Evolutionary conservation across 2,888 invertebrate species (phyloP), one percentile per base, ranked within the genome.

Genomic region (Acrobasis consociella): DNA sequence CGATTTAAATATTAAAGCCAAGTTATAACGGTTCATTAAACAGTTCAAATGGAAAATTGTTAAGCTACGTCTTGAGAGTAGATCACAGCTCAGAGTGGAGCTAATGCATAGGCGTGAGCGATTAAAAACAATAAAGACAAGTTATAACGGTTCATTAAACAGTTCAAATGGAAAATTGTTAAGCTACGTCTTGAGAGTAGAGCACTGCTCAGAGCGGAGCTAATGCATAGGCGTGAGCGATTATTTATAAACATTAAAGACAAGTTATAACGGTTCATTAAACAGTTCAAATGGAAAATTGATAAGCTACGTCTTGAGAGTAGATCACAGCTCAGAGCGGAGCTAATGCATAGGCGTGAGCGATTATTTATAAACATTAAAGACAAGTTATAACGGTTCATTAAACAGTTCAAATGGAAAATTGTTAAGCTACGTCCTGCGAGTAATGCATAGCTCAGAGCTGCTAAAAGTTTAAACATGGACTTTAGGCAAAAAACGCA

Each of bases 1-100:
- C 39, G 56, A 17, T 42, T 56, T 42, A 56, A 56, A 56, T 46
- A 42, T 42, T 56, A 56, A 42, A 56, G 42, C 56, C 56, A 42
- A 42, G 56, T 42, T 59, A 58, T 50, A 49, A 15, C 60, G 53
- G 60, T 64, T 64, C 60, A 64, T 64, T 64, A 52, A 49, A 61
- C 58, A 46, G 42, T 59, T 50, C 46, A 64, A 61, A 60, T 51
- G 39, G 51, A 58, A 49, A 56, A 58, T 63, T 53, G 53, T 55
- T 58, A 49, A 56, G 56, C 42, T 17, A 42, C 42, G 56, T 22
- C 22, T 11, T 42, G 42, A 56, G 56, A 56, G 13, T 42, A 42
- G 56, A 56, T 13, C 17, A 22, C n/a, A 22, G 56, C 42, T 11
- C 9, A 16, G 1, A 17, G 56, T 17, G 56, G 22, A n/a, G 7